Percentiles rank a stretch among this genome's conserved stretches.
Conservation (phyloP, 2,797 vertebrate species). For the Anguilla anguilla region DNA sequence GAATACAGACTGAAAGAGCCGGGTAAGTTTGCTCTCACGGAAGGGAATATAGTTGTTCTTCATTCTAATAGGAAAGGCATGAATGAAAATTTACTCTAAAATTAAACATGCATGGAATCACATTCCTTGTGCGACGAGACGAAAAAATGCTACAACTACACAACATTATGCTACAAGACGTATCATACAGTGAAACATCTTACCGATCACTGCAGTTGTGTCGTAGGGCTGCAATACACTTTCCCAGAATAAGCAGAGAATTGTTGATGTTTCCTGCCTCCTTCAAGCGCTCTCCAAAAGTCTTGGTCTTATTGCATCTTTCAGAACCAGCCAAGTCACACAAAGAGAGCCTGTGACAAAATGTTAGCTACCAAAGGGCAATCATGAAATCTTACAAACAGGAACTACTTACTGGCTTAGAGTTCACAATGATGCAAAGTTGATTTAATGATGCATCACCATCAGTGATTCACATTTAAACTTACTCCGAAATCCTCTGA, state of each 20-base stretch:
- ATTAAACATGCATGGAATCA: not conserved
- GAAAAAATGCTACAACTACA: not conserved
- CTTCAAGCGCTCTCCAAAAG: conserved; percentile 84
- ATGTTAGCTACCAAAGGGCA: not conserved
- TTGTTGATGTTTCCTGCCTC: conserved; percentile 92
- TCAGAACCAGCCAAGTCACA: conserved; percentile 92
- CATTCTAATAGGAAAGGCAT: conserved; percentile 52
- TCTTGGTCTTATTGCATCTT: conserved; percentile 86
- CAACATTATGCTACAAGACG: not conserved
- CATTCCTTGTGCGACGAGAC: not conserved
- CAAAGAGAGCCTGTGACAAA: conserved; percentile 76
- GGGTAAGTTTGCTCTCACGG: conserved; percentile 89
- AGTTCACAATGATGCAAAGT: not conserved
- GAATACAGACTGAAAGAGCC: conserved; percentile 86
- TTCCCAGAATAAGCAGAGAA: conserved; percentile 89
- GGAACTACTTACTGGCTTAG: not conserved
- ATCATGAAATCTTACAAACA: not conserved
- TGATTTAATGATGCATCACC: not conserved
- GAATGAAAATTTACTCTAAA: not conserved
- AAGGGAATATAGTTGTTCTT: conserved; percentile 82
- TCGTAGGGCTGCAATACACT: conserved; percentile 84
- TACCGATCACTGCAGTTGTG: conserved; percentile 82
- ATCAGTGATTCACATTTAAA: conserved; percentile 30
- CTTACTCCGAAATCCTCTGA: conserved; percentile 82
- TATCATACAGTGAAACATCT: conserved; percentile 39